Conservation (phyloP, 2,797 vertebrate genomes). For the Hypotaenidia philippensis region DNA sequence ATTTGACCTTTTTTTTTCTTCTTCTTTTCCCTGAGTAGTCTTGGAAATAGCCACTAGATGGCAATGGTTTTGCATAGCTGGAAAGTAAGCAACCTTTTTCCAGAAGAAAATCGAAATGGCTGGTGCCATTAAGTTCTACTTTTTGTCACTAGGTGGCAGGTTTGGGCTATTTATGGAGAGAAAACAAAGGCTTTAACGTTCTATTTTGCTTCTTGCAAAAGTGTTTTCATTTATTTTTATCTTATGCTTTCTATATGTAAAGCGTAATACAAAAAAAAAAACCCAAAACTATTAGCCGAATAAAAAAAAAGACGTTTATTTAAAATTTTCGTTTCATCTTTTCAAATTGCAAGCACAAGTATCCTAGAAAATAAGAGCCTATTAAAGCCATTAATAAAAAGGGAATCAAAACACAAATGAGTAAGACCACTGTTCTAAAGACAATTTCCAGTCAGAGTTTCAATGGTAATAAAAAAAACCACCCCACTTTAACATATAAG, state of each 20-base stretch:
- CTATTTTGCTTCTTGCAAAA: slow-evolving; percentile 27
- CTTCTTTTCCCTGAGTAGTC: neutral
- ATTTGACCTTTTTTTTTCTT: neutral
- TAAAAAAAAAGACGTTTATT: slow-evolving; percentile 65
- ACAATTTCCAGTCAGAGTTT: slow-evolving; percentile 49
- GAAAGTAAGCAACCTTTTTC: fast-evolving
- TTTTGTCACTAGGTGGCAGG: slow-evolving; percentile 79
- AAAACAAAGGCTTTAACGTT: neutral
- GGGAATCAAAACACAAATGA: slow-evolving; percentile 74
- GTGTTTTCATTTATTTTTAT: slow-evolving; percentile 76
- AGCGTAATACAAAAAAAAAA: slow-evolving; percentile 24
- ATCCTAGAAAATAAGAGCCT: slow-evolving; percentile 55
- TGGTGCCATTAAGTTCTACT: neutral
- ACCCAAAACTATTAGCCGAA: neutral
- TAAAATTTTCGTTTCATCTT: slow-evolving; percentile 73
- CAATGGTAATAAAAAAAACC: neutral
- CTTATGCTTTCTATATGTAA: neutral
- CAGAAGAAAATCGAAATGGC: neutral
- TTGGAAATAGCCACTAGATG: slow-evolving; percentile 73
- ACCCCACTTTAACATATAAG: neutral
- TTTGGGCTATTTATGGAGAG: slow-evolving; percentile 74
- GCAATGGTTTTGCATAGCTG: slow-evolving; percentile 71
- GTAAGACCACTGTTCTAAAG: slow-evolving; percentile 71
- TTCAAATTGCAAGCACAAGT: slow-evolving; percentile 50
- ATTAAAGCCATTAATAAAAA: slow-evolving; percentile 71